These are phyloP conservation scores for Equus quagga DNA, from an alignment of 2,113 vertebrate species.

Conservation along the genomic window DNA sequence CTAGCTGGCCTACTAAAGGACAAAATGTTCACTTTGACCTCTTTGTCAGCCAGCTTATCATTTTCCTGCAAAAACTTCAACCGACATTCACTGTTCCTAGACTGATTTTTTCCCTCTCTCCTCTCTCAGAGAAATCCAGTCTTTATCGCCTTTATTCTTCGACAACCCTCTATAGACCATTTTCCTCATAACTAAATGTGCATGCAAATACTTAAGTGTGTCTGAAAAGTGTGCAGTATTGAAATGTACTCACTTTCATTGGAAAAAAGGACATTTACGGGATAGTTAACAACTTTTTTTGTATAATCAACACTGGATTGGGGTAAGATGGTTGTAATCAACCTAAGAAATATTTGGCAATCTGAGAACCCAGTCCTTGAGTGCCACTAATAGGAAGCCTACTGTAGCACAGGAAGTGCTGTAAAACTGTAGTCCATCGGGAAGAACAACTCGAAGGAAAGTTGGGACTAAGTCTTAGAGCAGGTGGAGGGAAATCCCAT, in stretches of 20 bases:
- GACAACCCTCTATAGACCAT: neutral
- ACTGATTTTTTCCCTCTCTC: neutral
- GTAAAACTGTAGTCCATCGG: neutral
- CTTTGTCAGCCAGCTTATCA: neutral
- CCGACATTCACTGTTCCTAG: neutral
- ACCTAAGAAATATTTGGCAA: neutral
- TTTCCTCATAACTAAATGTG: neutral
- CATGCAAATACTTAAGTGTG: neutral
- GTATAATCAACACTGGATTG: neutral
- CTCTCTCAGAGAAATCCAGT: neutral
- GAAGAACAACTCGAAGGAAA: neutral
- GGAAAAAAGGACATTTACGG: neutral
- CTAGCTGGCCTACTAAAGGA: neutral
- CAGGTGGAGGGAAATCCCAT: neutral
- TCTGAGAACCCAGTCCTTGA: neutral
- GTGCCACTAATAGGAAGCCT: neutral
- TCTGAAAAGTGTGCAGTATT: neutral
- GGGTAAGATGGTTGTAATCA: neutral
- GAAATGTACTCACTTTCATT: neutral
- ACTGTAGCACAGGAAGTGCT: neutral
- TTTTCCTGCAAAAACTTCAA: neutral
- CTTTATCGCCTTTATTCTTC: constrained; percentile 1
- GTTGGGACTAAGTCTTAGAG: neutral
- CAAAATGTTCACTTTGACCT: neutral
- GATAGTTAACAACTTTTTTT: neutral